phyloP scores from a whole-genome alignment of 1,140 invertebrate species.

The Heliconius eleuchia region DNA sequence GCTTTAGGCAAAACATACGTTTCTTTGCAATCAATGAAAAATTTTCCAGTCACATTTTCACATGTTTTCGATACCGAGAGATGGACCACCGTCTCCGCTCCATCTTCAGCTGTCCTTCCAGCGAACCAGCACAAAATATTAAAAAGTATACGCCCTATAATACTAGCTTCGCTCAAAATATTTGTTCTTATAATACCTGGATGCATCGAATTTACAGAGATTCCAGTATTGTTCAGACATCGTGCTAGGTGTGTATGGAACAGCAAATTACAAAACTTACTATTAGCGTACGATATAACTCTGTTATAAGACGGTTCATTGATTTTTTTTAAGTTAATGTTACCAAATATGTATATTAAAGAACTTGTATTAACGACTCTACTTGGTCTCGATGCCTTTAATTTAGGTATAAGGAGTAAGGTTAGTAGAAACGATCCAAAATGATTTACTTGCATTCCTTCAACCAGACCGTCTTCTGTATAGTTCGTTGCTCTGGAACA shows the following conservation, averaged over 20 bases:
- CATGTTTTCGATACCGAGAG: neutral
- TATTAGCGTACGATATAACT: slow-evolving; percentile 85
- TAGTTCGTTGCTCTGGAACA: slow-evolving; percentile 79
- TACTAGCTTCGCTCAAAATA: slow-evolving; percentile 14
- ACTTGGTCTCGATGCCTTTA: slow-evolving; percentile 88
- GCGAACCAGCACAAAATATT: slow-evolving; percentile 20
- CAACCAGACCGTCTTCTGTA: slow-evolving; percentile 89
- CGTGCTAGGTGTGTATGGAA: too few species aligned
- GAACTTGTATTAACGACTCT: slow-evolving; percentile 93
- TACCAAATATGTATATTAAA: slow-evolving; percentile 86
- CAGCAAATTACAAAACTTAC: slow-evolving; percentile 88
- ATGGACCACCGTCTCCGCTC: slow-evolving; percentile 19
- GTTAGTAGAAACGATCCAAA: slow-evolving; percentile 92
- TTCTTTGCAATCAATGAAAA: too few species aligned
- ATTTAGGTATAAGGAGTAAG: slow-evolving; percentile 82
- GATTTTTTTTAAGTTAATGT: slow-evolving; percentile 84
- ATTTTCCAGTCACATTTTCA: too few species aligned
- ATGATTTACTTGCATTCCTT: slow-evolving; percentile 93
- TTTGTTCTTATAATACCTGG: slow-evolving; percentile 25
- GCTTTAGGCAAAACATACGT: too few species aligned
- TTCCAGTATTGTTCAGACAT: neutral
- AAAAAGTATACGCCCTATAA: slow-evolving; percentile 5
- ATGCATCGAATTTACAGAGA: slow-evolving; percentile 23
- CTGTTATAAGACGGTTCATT: slow-evolving; percentile 35
- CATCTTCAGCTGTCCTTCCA: slow-evolving; percentile 19